phyloP scores from a whole-genome alignment of 1,140 invertebrate genomes.

The Hetaerina americana region DNA sequence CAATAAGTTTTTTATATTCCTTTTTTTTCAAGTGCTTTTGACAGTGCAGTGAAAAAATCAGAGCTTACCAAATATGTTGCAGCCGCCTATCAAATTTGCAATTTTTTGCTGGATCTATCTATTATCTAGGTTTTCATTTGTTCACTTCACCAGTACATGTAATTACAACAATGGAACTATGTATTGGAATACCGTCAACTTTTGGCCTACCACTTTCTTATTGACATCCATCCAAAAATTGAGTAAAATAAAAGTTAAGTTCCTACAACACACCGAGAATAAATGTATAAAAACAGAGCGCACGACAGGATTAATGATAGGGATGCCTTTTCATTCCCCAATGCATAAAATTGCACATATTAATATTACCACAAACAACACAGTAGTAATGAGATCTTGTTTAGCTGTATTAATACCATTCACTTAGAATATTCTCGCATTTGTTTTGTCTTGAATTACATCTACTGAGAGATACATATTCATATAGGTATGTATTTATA shows the following conservation, averaged over 20 bases:
- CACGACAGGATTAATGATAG: constrained; percentile 1
- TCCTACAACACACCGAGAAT: constrained; percentile 5
- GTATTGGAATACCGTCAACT: constrained; percentile 1
- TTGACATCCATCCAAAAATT: neutral
- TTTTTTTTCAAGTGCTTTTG: neutral
- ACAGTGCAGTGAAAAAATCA: neutral
- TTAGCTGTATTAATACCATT: neutral
- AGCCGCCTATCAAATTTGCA: neutral
- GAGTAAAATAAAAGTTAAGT: neutral
- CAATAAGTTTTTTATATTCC: neutral
- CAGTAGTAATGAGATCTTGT: neutral
- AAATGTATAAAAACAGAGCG: constrained; percentile 6
- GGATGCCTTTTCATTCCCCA: neutral
- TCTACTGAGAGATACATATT: too few species aligned
- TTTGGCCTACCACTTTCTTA: constrained; percentile 1
- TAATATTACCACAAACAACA: neutral
- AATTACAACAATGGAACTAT: constrained; percentile 1
- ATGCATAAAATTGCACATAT: neutral
- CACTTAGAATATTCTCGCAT: neutral
- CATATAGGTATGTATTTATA: too few species aligned
- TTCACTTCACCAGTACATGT: neutral
- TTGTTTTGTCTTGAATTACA: neutral
- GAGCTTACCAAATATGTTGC: neutral
- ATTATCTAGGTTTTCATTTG: neutral
- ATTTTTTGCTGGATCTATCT: neutral